Evolutionary conservation across 2,888 invertebrate genomes (phyloP), one percentile per base, ranked within the genome.

Genomic region (Cosmorhoe ocellata): DNA sequence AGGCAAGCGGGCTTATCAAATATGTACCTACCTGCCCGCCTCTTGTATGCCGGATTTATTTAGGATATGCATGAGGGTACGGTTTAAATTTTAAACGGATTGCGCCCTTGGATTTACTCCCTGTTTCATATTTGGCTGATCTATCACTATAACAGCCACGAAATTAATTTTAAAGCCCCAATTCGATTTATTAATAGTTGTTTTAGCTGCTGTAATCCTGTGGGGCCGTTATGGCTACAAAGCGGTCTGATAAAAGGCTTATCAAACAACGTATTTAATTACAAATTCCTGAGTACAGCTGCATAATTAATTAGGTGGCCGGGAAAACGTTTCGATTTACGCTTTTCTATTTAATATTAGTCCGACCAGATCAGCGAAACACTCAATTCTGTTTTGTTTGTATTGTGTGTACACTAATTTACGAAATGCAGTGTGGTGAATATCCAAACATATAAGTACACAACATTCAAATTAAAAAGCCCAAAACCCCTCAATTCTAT

Each of bases 21-120:
- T 89, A 90, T 90, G 90, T 90, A 90, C 83, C 81, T 83, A 76
- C 78, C 82, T 82, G 73, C 79, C 80, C 75, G 77, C 76, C 78
- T 78, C 80, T 79, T 76, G 80, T 80, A 76, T 80, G 76, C 79
- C 79, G 86, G 89, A 89, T 89, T 89, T 90, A 87, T 89, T 90
- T 89, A 87, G 89, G 88, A 84, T 90, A 89, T 90, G 90, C 87
- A 89, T 89, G 90, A 89, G 87, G 88, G 86, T 88, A 79, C 81
- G 79, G 84, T 89, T 89, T 88, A 90, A 90, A 90, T 89, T 90
- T 90, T 89, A 88, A 90, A 89, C 85, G 89, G 87, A 89, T 88
- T 87, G 86, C 79, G 84, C 86, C 89, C 87, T 90, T 88, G 86
- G 85, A 84, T 85, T 84, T 79, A 70, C 71, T 77, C 74, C 76